Evolutionary conservation across 2,797 vertebrate species (phyloP).

Genomic region (Erethizon dorsatum): DNA sequence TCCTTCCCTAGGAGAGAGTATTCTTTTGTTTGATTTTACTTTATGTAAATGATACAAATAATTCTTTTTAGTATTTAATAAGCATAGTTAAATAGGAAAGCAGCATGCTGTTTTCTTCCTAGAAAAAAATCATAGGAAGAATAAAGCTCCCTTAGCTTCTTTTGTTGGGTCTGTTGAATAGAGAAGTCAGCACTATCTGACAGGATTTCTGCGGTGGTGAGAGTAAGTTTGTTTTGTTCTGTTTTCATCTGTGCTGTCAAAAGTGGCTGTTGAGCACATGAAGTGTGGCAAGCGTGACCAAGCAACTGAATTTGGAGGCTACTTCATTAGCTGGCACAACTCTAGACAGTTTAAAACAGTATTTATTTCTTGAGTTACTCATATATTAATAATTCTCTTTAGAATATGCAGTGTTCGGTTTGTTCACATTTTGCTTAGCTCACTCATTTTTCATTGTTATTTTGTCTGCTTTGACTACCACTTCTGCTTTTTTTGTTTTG

Average conservation of each 20-base stretch:
- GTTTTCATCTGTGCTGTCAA: background rate
- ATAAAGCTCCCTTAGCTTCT: background rate
- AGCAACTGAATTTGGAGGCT: constrained; percentile 40
- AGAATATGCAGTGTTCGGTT: constrained; percentile 23
- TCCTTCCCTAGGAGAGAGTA: background rate
- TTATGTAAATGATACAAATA: constrained; percentile 20
- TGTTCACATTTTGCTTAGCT: constrained; percentile 32
- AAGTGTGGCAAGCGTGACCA: constrained; percentile 25
- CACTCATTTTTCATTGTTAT: constrained; percentile 46
- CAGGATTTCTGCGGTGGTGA: constrained; percentile 29
- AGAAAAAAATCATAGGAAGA: background rate
- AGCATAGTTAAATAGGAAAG: constrained; percentile 38
- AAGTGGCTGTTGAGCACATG: background rate
- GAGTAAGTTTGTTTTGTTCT: constrained; percentile 13
- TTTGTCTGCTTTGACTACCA: background rate
- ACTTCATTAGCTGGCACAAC: background rate
- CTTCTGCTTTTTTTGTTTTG: constrained; percentile 45
- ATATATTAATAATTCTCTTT: constrained; percentile 12
- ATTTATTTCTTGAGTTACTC: constrained; percentile 29
- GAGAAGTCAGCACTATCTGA: background rate
- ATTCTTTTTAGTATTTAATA: constrained; percentile 33
- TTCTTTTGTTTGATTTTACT: background rate
- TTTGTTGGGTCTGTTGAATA: background rate
- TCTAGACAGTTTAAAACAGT: constrained; percentile 39
- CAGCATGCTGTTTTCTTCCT: constrained; percentile 33